Evolutionary conservation across 2,797 vertebrate species (phyloP), one percentile per base, ranked within the genome.

Genomic region (Anguilla pacifica): DNA sequence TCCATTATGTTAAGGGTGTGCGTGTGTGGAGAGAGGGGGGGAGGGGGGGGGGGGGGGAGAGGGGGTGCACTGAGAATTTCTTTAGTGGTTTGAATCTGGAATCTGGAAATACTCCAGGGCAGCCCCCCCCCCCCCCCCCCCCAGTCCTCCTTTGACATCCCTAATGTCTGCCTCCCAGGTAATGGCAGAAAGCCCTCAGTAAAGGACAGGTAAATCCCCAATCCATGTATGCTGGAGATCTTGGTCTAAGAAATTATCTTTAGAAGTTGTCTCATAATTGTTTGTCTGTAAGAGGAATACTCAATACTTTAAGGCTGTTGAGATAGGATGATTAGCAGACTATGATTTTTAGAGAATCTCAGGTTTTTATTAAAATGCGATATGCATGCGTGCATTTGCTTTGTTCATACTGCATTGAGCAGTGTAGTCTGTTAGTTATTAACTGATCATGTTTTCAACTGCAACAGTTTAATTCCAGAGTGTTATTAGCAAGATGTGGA

Each of bases 131-230:
- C 31, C 31, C 31, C 31, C 31, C 0, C 31, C 39, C 39, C 64
- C 39, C 55, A 35, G 39, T 28, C 55, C 35, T 64, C 22, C 1
- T 49, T 4, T 25, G 43, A 64, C 22, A 25, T 51, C 10, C 57
- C 77, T 87, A 2, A 31, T 46, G 7, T 87, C 59, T 87, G 83
- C 57, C 55, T 87, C 39, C 77, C 74, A 43, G 77, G 39, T 25
- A 64, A 79, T 35, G 31, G 86, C 77, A 19, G 51, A 82, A 81
- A 86, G 55, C 43, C 39, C 35, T 87, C 85, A 43, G 25, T 39
- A 61, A 64, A 79, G 46, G 70, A 79, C 35, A 11, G 25, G 25
- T 15, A 13, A 9, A 15, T 74, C 3, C 9, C 3, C 31, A 15
- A 31, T 74, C 31, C 6, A 5, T 39, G 70, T 13, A 15, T 74